A percentile compares a stretch with the other conserved stretches of the same genome.
phyloP scores from a whole-genome alignment of 2,113 vertebrate genomes.

The Chinchilla lanigera region DNA sequence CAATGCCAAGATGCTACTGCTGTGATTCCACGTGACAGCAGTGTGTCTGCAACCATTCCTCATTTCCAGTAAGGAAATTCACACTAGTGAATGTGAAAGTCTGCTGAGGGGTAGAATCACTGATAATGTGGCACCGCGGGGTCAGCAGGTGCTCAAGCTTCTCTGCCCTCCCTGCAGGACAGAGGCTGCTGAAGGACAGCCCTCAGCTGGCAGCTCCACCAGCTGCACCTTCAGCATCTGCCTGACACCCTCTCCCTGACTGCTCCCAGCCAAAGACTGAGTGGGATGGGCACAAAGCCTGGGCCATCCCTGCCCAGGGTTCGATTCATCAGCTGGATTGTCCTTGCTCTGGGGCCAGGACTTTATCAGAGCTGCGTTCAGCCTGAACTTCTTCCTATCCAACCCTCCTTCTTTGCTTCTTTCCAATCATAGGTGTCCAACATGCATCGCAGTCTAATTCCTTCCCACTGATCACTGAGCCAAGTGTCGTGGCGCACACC shows the following conservation, averaged over 20 bases:
- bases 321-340: accelerated
- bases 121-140: neutral
- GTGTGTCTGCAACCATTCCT: neutral
- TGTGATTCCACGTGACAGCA: neutral
- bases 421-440: neutral
- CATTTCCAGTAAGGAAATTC: neutral
- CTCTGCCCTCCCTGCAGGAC: neutral
- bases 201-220: neutral
- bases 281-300: neutral
- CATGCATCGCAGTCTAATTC: too few relatives aligned
- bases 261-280: neutral
- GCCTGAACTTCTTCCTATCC: neutral
- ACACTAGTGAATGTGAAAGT: neutral
- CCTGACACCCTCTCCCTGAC: accelerated
- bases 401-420: neutral
- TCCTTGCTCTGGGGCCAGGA: neutral
- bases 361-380: neutral
- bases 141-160: neutral
- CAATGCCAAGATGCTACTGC: neutral
- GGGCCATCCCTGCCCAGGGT: neutral
- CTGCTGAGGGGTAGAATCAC: neutral
- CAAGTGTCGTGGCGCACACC: neutral
- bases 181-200: neutral
- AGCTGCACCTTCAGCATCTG: neutral
- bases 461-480: neutral